phyloP scores from a whole-genome alignment of 2,797 vertebrate genomes.

The Lagodon rhomboides region DNA sequence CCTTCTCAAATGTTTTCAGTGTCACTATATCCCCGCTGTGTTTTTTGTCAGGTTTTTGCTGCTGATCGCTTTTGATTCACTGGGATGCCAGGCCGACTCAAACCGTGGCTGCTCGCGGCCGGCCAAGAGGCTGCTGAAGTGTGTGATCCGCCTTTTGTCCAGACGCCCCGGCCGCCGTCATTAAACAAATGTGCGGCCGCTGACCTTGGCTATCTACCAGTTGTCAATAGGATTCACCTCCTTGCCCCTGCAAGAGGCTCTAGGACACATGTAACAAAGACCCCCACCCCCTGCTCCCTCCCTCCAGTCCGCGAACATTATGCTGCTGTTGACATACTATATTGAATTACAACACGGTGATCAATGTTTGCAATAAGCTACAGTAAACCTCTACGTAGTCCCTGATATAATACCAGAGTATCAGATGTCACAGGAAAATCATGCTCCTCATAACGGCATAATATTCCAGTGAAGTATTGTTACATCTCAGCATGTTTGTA shows the following conservation, averaged over 20 bases:
- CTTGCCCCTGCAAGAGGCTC: conserved; percentile 24
- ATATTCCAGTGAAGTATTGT: conserved; percentile 34
- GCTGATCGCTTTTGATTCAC: conserved; percentile 13
- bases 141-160: conserved; percentile 54
- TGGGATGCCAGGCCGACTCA: conserved; percentile 36
- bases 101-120: conserved; percentile 33
- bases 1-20: conserved; percentile 24
- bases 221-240: conserved; percentile 67
- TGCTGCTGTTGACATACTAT: conserved; percentile 59
- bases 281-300: not conserved
- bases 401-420: conserved; percentile 43
- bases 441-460: conserved; percentile 39
- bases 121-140: conserved; percentile 40
- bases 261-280: conserved; percentile 33
- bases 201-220: conserved; percentile 70
- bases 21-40: not conserved
- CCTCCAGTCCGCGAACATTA: conserved; percentile 21
- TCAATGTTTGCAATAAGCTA: conserved; percentile 78
- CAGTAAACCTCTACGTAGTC: conserved; percentile 48
- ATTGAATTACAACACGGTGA: conserved; percentile 74
- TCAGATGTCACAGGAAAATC: conserved; percentile 65
- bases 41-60: conserved; percentile 1
- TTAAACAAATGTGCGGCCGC: conserved; percentile 69
- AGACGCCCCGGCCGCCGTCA: conserved; percentile 43
- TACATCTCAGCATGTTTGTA: conserved; percentile 54